These are phyloP conservation scores for Pelvicachromis taeniatus DNA, from an alignment of 2,113 vertebrate genomes.

Conservation along the genomic window DNA sequence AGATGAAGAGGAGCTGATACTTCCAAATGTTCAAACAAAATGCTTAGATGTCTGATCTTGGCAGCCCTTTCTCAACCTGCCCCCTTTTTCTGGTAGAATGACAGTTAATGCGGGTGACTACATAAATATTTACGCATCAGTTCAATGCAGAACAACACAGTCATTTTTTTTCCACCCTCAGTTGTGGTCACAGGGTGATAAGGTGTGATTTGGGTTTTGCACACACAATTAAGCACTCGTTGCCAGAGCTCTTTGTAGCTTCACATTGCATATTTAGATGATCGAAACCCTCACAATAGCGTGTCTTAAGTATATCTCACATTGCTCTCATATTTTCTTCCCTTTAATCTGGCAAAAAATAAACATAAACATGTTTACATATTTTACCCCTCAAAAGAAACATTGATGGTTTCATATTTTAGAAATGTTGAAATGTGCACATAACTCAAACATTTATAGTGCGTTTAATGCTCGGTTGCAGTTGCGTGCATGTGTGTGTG, in stretches of 20 bases:
- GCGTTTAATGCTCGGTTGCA: not conserved
- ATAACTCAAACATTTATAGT: not conserved
- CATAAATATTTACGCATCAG: slow-evolving; percentile 44
- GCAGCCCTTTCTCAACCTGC: not conserved
- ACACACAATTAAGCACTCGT: slow-evolving; percentile 37
- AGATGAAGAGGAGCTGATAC: not conserved
- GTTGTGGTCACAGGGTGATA: slow-evolving; percentile 22
- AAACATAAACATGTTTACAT: not conserved
- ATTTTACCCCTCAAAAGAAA: not conserved
- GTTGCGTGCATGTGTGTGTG: not conserved
- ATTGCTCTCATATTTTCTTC: not conserved
- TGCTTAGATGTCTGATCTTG: not conserved
- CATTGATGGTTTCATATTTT: not conserved
- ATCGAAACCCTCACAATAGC: not conserved
- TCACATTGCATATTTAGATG: not conserved
- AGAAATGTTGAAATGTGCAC: not conserved
- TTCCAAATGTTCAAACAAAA: slow-evolving; percentile 22
- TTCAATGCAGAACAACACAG: not conserved
- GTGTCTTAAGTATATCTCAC: not conserved
- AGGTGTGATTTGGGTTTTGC: slow-evolving; percentile 30
- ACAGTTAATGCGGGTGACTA: slow-evolving; percentile 30
- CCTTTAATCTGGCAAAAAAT: not conserved
- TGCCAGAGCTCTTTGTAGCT: not conserved
- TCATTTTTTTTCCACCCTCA: not conserved
- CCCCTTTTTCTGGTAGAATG: not conserved